Conservation (phyloP, 2,888 invertebrate genomes). For the Thelaira solivaga region DNA sequence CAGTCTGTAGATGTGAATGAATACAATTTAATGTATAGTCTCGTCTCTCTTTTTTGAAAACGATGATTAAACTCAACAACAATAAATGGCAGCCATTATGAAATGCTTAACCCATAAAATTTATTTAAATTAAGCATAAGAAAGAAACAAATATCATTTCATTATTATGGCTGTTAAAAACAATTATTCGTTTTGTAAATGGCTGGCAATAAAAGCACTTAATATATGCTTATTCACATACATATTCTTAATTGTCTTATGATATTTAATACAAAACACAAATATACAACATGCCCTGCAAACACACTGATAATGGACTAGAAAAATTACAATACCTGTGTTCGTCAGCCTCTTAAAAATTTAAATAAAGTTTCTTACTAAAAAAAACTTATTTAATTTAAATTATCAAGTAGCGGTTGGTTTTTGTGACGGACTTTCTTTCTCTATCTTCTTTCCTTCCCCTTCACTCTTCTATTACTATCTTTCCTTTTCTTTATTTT, state of each 20-base stretch:
- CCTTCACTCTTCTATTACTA: too few relatives aligned
- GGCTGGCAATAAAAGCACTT: constrained; percentile 33
- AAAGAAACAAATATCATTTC: constrained; percentile 45
- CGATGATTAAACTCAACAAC: constrained; percentile 34
- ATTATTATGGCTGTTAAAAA: constrained; percentile 54
- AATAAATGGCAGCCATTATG: constrained; percentile 61
- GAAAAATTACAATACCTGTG: too few relatives aligned
- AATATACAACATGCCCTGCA: too few relatives aligned
- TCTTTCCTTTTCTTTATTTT: too few relatives aligned
- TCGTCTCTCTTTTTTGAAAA: constrained; percentile 7
- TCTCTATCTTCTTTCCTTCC: too few relatives aligned
- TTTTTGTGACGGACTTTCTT: too few relatives aligned
- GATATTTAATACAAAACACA: not conserved
- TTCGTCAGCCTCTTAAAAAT: too few relatives aligned
- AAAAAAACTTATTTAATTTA: too few relatives aligned
- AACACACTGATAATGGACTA: too few relatives aligned
- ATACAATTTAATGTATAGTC: not conserved
- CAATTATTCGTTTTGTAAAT: constrained; percentile 51
- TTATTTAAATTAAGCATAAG: constrained; percentile 58
- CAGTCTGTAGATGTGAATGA: not conserved
- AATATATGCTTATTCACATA: not conserved
- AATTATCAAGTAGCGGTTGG: too few relatives aligned
- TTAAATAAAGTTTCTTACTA: too few relatives aligned
- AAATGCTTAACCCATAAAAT: constrained; percentile 60
- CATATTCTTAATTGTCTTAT: not conserved